Evolutionary conservation across 2,113 vertebrate genomes (phyloP).

Genomic region (Microcebus tavaratra): DNA sequence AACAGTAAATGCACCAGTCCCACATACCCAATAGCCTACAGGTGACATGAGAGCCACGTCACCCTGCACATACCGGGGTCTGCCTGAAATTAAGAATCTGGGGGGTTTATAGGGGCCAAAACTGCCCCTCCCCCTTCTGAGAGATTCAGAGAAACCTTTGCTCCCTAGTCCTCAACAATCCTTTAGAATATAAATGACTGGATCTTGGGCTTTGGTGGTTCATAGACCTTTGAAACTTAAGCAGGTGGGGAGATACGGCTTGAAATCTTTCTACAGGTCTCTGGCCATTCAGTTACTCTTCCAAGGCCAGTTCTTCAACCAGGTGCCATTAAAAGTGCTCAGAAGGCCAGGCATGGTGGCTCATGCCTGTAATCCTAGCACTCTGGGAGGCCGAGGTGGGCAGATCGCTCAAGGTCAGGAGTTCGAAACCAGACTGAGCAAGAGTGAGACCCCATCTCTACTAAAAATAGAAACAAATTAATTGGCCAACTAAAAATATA

Average conservation of each 20-base stretch:
- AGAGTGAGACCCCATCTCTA: no score
- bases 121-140: no score
- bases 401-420: no score
- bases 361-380: no score
- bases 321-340: neutral
- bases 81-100: neutral
- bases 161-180: neutral
- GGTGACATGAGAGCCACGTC: neutral
- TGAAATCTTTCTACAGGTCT: neutral
- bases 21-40: neutral
- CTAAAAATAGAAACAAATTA: no score
- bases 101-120: neutral
- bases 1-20: neutral
- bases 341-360: neutral
- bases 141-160: neutral
- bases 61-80: fast-evolving
- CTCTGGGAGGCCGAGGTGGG: no score
- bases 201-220: fast-evolving
- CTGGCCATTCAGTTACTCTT: neutral
- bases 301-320: neutral
- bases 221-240: neutral
- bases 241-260: neutral
- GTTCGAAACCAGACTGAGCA: no score
- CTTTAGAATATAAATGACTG: neutral
- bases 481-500: no score